phyloP scores from a whole-genome alignment of 2,888 invertebrate species.

The Mythimna pallens region DNA sequence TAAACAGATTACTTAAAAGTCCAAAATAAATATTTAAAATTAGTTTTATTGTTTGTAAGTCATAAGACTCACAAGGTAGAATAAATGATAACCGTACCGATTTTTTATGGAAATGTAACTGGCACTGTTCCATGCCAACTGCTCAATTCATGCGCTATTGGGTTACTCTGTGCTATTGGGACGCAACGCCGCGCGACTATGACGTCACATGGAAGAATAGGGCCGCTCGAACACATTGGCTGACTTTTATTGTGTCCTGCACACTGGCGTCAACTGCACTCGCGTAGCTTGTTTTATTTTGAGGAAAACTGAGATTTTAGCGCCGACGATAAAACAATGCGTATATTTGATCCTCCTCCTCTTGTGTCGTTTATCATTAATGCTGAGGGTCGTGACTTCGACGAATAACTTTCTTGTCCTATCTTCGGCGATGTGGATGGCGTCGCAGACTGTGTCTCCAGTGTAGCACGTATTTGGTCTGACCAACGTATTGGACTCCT shows the following conservation, averaged over 20 bases:
- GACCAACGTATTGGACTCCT: too few species aligned
- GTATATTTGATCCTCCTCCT: background rate
- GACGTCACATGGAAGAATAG: constrained; percentile 10
- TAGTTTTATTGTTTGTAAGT: background rate
- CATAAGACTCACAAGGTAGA: background rate
- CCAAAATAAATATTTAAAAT: too few species aligned
- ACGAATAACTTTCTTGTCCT: too few species aligned
- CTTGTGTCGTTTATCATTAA: too few species aligned
- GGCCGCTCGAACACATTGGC: background rate
- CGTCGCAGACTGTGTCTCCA: too few species aligned
- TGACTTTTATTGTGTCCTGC: constrained; percentile 25
- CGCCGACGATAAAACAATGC: background rate
- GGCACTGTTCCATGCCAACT: background rate
- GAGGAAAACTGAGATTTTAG: background rate
- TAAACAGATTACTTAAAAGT: too few species aligned
- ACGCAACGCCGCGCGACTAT: background rate
- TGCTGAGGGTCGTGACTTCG: too few species aligned
- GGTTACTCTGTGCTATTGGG: background rate
- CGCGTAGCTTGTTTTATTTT: constrained; percentile 18
- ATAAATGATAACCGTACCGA: background rate
- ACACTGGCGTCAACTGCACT: background rate
- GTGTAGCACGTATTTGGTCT: too few species aligned
- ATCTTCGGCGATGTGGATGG: too few species aligned
- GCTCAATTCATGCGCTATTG: background rate
- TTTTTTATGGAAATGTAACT: background rate